Evolutionary conservation across 2,113 vertebrate genomes (phyloP).

Genomic region (Oreocharis arfaki): DNA sequence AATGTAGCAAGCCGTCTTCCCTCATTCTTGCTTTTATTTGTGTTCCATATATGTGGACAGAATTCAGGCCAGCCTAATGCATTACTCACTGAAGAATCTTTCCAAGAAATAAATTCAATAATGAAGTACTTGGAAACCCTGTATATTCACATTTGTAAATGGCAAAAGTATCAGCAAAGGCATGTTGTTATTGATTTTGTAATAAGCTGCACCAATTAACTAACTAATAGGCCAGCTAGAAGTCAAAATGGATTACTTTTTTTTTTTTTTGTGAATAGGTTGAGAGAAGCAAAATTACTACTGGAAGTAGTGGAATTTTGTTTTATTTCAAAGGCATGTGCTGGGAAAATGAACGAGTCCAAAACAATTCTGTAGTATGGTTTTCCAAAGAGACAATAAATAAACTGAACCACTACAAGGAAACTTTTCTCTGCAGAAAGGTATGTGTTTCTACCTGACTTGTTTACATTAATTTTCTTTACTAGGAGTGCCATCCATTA

Average conservation of each 20-base stretch:
- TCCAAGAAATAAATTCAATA: slow-evolving; percentile 21
- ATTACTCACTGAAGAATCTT: neutral
- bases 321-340: slow-evolving; percentile 1
- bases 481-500: slow-evolving; percentile 10
- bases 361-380: neutral
- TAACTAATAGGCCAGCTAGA: slow-evolving; percentile 16
- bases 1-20: neutral
- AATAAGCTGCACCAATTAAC: slow-evolving; percentile 30
- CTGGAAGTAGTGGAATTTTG: neutral
- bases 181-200: slow-evolving; percentile 7
- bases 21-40: neutral
- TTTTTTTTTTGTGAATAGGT: neutral
- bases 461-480: slow-evolving; percentile 62
- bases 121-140: neutral
- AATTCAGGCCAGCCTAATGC: neutral
- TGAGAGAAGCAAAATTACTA: neutral
- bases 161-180: neutral
- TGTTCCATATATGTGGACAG: neutral
- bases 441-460: slow-evolving; percentile 25
- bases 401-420: slow-evolving; percentile 3
- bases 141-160: neutral
- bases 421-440: neutral
- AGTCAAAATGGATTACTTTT: neutral
- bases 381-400: slow-evolving; percentile 11
- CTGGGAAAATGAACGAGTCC: neutral